Base-by-base conservation (phyloP, 2,797 vertebrate genomes). In the Epinephelus awoara region DNA sequence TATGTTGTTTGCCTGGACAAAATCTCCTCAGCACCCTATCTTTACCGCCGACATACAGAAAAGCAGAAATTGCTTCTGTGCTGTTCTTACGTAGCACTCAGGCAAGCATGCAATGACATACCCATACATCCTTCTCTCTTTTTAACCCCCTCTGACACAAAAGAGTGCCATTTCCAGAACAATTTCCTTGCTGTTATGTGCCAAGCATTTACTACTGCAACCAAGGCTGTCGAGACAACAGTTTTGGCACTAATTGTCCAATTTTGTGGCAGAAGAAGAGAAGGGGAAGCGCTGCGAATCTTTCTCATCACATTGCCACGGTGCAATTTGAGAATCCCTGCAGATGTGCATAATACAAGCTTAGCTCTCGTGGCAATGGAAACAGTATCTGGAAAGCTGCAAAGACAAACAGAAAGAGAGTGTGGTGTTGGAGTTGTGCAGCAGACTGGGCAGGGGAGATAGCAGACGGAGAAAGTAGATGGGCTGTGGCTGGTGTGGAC, bases 261-360 rank as follows among this genome's bases (percentile, higher is more conserved):
- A 85, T 81, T 85, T 78, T 81, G 62, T 59, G 75, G 58, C 34
- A 77, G 56, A 52, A 40, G 56, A 82, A 72, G 69, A 58, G 69
- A 78, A 67, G 73, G 25, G 38, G 47, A 72, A 75, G 46, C 13
- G 51, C 44, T 56, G 51, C 62, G 40, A 81, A 66, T 79, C 46
- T 70, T 72, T 79, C 63, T 69, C 51, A 42, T 69, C 66, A 49
- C 65, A 80, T 51, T 73, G 73, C 75, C 67, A 40, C 18, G 72
- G 74, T 50, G 85, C 72, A 86, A 87, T 91, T 85, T 87, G 84
- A 89, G 87, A 88, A 83, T 87, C 75, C 81, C 84, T 67, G 72
- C 82, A 75, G 86, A 88, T 84, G 80, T 82, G 79, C 79, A 91
- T 81, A 77, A 82, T 71, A 67, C 68, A 83, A 80, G 80, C 64